Percentiles rank a stretch among this genome's conserved stretches.
Conservation (phyloP, 2,113 vertebrate genomes). For the Neolamprologus ventralis region DNA sequence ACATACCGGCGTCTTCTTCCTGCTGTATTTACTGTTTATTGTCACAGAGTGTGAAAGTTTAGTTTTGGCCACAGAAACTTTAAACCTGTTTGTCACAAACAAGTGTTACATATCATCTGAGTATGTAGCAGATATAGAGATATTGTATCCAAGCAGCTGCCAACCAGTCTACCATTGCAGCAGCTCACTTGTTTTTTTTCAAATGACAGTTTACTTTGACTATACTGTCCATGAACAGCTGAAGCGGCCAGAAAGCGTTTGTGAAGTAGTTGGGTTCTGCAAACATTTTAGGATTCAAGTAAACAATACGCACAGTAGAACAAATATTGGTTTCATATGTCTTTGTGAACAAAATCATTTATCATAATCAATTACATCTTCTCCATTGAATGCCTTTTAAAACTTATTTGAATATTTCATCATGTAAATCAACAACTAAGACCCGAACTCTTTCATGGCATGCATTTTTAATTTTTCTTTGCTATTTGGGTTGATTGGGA, state of each 20-base stretch:
- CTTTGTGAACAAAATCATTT: background rate
- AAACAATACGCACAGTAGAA: background rate
- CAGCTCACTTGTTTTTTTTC: background rate
- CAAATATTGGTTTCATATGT: background rate
- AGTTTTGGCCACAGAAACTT: background rate
- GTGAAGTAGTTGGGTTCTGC: background rate
- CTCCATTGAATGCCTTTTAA: background rate
- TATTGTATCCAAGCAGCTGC: background rate
- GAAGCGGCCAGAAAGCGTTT: fast-evolving
- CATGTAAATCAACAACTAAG: background rate
- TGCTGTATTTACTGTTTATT: background rate
- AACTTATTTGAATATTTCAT: background rate
- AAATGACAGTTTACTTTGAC: background rate
- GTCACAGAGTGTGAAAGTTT: background rate
- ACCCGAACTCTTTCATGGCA: background rate
- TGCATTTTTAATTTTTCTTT: background rate
- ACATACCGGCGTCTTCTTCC: background rate
- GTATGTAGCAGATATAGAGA: background rate
- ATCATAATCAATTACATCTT: background rate
- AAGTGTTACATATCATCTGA: background rate
- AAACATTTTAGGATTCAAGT: background rate
- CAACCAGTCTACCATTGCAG: background rate
- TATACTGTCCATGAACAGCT: background rate
- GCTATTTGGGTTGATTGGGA: background rate
- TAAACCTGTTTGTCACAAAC: background rate